These are phyloP conservation scores for Lasioglossum oenotherae DNA, from an alignment of 2,888 invertebrate species.

Conservation along the genomic window DNA sequence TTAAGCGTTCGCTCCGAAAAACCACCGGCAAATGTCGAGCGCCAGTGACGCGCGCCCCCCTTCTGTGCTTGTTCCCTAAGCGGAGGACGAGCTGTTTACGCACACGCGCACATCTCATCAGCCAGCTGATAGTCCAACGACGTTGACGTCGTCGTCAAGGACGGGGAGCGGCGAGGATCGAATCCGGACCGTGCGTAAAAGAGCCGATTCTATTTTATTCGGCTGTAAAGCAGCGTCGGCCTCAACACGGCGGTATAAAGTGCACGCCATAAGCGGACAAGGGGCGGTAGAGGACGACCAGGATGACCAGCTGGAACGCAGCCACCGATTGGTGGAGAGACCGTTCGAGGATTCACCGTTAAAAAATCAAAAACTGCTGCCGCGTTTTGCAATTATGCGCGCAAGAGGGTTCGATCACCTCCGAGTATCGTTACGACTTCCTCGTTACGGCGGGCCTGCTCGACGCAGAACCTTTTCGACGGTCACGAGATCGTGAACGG, in stretches of 20 bases:
- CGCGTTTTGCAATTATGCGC: slow-evolving; percentile 41
- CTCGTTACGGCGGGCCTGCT: slow-evolving; percentile 32
- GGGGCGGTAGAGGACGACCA: slow-evolving; percentile 12
- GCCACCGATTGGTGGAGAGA: slow-evolving; percentile 38
- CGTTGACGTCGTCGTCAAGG: slow-evolving; percentile 32
- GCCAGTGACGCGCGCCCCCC: slow-evolving; percentile 1
- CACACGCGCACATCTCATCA: slow-evolving; percentile 27
- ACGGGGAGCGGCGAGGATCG: slow-evolving; percentile 19
- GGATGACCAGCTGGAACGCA: slow-evolving; percentile 32
- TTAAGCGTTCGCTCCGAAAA: slow-evolving; percentile 65
- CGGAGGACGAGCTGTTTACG: not conserved
- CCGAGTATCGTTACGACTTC: slow-evolving; percentile 45
- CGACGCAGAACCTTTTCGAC: not conserved
- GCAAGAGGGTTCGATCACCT: slow-evolving; percentile 3
- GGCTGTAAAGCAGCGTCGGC: slow-evolving; percentile 54
- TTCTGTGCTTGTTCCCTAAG: not conserved
- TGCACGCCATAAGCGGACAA: slow-evolving; percentile 10
- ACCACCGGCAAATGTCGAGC: slow-evolving; percentile 34
- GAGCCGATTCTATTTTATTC: slow-evolving; percentile 57
- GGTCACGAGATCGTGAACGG: not conserved
- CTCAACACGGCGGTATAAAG: slow-evolving; percentile 49
- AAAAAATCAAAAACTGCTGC: slow-evolving; percentile 52
- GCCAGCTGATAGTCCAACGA: slow-evolving; percentile 48
- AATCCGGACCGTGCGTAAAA: slow-evolving; percentile 51
- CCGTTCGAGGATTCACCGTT: slow-evolving; percentile 54